Conservation (phyloP, 1,140 invertebrate genomes). For the Bombus picipes region DNA sequence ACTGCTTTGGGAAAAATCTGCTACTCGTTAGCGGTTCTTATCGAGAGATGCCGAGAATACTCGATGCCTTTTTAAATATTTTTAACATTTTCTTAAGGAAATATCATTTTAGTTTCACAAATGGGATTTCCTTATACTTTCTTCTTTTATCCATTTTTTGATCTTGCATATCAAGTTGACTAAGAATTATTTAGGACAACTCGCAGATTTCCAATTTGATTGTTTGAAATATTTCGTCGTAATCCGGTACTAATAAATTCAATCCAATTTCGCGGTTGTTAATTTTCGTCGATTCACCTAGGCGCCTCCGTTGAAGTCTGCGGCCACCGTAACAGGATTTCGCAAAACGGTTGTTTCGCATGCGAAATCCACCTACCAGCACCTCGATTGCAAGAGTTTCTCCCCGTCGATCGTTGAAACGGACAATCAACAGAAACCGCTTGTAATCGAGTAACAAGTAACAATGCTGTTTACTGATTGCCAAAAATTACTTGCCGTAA, state of each 20-base stretch:
- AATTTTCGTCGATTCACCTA: slow-evolving; percentile 27
- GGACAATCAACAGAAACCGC: background rate
- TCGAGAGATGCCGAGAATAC: background rate
- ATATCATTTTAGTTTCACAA: background rate
- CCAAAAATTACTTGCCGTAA: background rate
- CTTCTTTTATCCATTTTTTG: too few species aligned
- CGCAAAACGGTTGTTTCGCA: slow-evolving; percentile 62
- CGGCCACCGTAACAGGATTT: slow-evolving; percentile 33
- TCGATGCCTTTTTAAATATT: slow-evolving; percentile 7
- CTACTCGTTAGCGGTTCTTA: slow-evolving; percentile 35
- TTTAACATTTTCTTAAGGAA: background rate
- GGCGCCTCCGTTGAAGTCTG: background rate
- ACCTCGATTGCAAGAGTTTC: slow-evolving; percentile 48
- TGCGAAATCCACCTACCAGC: slow-evolving; percentile 58
- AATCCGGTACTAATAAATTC: background rate
- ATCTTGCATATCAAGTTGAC: background rate
- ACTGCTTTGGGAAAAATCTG: slow-evolving; percentile 28
- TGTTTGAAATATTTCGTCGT: background rate
- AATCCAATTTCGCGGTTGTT: slow-evolving; percentile 19
- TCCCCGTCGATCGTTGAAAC: slow-evolving; percentile 10
- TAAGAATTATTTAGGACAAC: too few species aligned
- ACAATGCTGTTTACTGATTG: background rate
- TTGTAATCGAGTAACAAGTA: background rate
- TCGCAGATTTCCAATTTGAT: background rate
- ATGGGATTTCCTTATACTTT: background rate